Evolutionary conservation across 2,888 invertebrate species (phyloP).

Genomic region (Agriopis aurantiaria): DNA sequence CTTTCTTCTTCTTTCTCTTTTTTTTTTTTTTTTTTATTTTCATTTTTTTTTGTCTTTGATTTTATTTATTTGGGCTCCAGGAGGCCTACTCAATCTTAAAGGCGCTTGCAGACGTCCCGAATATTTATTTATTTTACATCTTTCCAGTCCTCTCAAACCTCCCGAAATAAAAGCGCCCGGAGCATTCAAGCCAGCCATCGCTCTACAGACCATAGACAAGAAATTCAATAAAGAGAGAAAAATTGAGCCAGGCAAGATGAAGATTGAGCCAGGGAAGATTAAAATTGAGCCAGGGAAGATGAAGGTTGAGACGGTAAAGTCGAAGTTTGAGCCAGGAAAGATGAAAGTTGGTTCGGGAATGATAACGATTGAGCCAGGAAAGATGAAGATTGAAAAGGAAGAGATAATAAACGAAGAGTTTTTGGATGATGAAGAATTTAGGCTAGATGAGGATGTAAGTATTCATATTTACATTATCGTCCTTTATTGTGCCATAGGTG

Average conservation of each 20-base stretch:
- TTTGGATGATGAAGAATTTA: slow-evolving; percentile 63
- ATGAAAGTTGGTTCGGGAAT: not conserved
- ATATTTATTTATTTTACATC: not conserved
- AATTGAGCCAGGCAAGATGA: slow-evolving; percentile 18
- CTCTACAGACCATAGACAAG: slow-evolving; percentile 29
- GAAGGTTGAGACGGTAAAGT: not conserved
- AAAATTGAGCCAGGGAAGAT: not conserved
- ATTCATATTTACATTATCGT: not conserved
- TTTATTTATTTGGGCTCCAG: no score
- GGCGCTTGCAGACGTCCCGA: no score
- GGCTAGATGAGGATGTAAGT: slow-evolving; percentile 62
- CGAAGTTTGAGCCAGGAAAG: not conserved
- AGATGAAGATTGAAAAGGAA: not conserved
- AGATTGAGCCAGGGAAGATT: not conserved
- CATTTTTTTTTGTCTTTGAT: no score
- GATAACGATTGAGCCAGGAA: slow-evolving; percentile 22
- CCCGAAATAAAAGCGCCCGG: slow-evolving; percentile 11
- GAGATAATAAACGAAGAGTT: slow-evolving; percentile 65
- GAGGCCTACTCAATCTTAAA: no score
- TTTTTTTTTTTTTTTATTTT: no score
- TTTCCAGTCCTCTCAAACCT: slow-evolving; percentile 17
- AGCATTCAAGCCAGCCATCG: not conserved
- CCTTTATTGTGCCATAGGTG: no score
- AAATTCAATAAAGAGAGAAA: not conserved
- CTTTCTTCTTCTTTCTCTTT: no score